A percentile compares a stretch with the other conserved stretches of the same genome.
Evolutionary conservation across 2,113 vertebrate species (phyloP).

Genomic region (Rhegmatorhina hoffmannsi): DNA sequence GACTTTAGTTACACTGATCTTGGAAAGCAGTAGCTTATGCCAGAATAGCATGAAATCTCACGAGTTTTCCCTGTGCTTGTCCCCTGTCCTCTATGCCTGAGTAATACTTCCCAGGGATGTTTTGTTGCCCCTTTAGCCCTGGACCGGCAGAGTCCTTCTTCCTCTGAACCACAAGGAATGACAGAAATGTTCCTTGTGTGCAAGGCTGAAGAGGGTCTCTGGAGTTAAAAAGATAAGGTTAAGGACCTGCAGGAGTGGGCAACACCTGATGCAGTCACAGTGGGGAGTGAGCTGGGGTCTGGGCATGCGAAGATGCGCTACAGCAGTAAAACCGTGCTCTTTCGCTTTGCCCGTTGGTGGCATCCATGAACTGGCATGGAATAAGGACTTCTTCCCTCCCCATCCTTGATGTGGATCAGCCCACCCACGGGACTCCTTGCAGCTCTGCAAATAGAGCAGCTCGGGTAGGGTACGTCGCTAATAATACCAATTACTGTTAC

Average conservation of each 20-base stretch:
- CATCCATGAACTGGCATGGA: fast-evolving
- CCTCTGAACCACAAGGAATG: neutral
- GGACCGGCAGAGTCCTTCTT: neutral
- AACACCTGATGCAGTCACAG: neutral
- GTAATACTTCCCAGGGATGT: neutral
- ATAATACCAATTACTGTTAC: constrained; percentile 71
- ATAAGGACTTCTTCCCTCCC: neutral
- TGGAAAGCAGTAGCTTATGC: neutral
- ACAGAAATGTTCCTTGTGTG: neutral
- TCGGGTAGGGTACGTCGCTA: neutral
- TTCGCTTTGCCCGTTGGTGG: fast-evolving
- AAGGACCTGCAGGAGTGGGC: fast-evolving
- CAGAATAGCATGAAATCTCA: neutral
- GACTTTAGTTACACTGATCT: neutral
- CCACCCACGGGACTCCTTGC: neutral
- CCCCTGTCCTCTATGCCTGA: neutral
- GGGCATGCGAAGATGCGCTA: neutral
- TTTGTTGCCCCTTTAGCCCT: neutral
- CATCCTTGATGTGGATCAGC: neutral
- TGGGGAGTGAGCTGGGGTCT: neutral
- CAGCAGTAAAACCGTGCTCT: neutral
- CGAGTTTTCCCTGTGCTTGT: neutral
- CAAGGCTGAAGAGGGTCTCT: fast-evolving
- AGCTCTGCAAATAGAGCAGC: constrained; percentile 41
- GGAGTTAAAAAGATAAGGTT: neutral